These are phyloP conservation scores for Spheniscus mendiculus DNA, from an alignment of 2,113 vertebrate species.

Conservation along the genomic window DNA sequence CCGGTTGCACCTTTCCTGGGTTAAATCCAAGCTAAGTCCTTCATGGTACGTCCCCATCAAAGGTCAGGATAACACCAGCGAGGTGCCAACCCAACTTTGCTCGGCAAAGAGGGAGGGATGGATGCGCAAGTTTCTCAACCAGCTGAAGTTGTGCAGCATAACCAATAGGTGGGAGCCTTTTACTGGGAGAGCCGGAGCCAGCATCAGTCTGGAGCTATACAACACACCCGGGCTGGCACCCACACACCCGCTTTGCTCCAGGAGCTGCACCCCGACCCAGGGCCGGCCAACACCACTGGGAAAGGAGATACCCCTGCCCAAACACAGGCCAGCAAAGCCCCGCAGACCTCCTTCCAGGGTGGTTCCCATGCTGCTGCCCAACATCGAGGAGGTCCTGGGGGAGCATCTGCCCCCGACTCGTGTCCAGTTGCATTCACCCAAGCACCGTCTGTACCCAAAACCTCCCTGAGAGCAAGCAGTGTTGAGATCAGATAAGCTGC, in stretches of 20 bases:
- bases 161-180: conserved; percentile 68
- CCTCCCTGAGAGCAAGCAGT: not conserved
- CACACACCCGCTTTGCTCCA: accelerated
- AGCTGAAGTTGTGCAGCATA: conserved; percentile 21
- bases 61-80: not conserved
- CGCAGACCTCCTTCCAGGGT: not conserved
- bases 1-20: not conserved
- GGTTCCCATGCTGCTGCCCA: not conserved
- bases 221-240: accelerated
- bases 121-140: not conserved
- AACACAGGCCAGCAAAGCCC: not conserved
- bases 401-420: not conserved
- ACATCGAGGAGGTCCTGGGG: accelerated
- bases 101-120: not conserved
- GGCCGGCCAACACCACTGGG: accelerated
- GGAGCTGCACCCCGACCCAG: not conserved
- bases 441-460: not conserved
- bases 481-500: not conserved
- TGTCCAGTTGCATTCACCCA: not conserved
- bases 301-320: not conserved
- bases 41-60: accelerated
- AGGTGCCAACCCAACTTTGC: not conserved
- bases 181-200: not conserved
- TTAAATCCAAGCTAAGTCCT: not conserved
- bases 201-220: not conserved